phyloP scores from a whole-genome alignment of 2,797 vertebrate species.

The Chaunax sp. region DNA sequence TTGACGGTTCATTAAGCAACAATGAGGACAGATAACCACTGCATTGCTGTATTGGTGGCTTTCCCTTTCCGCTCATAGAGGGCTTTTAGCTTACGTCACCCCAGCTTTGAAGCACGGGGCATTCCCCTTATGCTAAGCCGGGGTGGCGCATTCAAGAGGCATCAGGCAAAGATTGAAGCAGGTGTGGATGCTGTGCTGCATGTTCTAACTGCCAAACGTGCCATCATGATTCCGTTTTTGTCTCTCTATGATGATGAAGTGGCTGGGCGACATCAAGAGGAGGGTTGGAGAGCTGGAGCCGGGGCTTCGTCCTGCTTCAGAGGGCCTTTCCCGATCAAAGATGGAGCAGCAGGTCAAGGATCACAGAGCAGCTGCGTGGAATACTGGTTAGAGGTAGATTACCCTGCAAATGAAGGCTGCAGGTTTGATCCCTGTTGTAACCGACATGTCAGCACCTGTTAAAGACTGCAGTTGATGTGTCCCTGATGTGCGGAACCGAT shows the following conservation, averaged over 20 bases:
- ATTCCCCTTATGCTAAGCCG: constrained; percentile 50
- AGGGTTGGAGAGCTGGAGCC: constrained; percentile 38
- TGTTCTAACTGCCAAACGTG: constrained; percentile 45
- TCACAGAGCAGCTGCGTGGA: constrained; percentile 50
- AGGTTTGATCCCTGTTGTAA: constrained; percentile 20
- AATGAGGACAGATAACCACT: constrained; percentile 77
- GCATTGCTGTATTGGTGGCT: constrained; percentile 68
- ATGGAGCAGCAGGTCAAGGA: constrained; percentile 58
- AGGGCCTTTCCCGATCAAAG: constrained; percentile 61
- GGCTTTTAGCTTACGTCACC: constrained; percentile 76
- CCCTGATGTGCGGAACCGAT: background rate
- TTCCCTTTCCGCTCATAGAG: constrained; percentile 64
- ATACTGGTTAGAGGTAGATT: constrained; percentile 23
- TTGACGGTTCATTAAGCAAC: constrained; percentile 85
- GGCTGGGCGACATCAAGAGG: constrained; percentile 47
- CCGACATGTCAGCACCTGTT: constrained; percentile 10
- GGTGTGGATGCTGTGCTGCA: constrained; percentile 40
- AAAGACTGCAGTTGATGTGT: constrained; percentile 15
- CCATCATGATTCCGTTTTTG: constrained; percentile 20
- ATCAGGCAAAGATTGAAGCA: constrained; percentile 39
- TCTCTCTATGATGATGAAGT: constrained; percentile 29
- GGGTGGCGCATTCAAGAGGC: constrained; percentile 27
- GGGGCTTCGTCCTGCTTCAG: constrained; percentile 56
- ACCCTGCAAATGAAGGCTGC: constrained; percentile 49
- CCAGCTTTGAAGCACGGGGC: constrained; percentile 61